These are phyloP conservation scores for Meiosimyza platycephala DNA, from an alignment of 2,888 invertebrate genomes.

Conservation along the genomic window DNA sequence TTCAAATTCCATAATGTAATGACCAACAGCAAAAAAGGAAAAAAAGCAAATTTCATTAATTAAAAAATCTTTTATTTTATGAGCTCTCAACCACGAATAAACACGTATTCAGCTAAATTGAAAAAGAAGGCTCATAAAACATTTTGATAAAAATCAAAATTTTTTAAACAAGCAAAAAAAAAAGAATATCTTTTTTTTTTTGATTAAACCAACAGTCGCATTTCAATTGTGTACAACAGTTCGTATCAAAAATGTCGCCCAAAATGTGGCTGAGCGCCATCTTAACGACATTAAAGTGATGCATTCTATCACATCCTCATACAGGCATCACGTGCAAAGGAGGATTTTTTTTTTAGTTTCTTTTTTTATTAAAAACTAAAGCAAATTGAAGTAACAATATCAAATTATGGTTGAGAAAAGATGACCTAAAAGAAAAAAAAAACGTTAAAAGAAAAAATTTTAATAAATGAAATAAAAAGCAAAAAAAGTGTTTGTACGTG, in stretches of 20 bases:
- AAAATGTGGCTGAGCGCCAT: constrained; percentile 15
- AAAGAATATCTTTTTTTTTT: constrained; percentile 44
- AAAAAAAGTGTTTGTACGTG: too few relatives aligned
- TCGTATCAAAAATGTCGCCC: not conserved
- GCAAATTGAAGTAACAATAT: too few relatives aligned
- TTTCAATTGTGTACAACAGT: not conserved
- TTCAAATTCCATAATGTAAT: constrained; percentile 17
- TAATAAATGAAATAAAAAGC: too few relatives aligned
- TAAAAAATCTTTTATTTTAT: constrained; percentile 22
- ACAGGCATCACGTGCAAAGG: constrained; percentile 29
- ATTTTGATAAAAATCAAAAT: constrained; percentile 46
- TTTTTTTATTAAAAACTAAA: too few relatives aligned
- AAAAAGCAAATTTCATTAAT: constrained; percentile 13
- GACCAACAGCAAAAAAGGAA: not conserved
- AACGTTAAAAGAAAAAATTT: too few relatives aligned
- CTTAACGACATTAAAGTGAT: not conserved
- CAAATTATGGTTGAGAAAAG: too few relatives aligned
- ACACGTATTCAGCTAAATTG: constrained; percentile 47
- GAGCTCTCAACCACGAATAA: constrained; percentile 8
- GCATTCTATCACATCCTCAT: constrained; percentile 33
- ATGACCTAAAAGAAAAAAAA: too few relatives aligned
- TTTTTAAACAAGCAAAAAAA: constrained; percentile 47
- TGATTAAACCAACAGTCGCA: constrained; percentile 6
- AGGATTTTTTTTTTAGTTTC: too few relatives aligned
- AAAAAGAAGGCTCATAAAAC: constrained; percentile 50